phyloP scores from a whole-genome alignment of 2,113 vertebrate genomes.

The Spermophilus dauricus region DNA sequence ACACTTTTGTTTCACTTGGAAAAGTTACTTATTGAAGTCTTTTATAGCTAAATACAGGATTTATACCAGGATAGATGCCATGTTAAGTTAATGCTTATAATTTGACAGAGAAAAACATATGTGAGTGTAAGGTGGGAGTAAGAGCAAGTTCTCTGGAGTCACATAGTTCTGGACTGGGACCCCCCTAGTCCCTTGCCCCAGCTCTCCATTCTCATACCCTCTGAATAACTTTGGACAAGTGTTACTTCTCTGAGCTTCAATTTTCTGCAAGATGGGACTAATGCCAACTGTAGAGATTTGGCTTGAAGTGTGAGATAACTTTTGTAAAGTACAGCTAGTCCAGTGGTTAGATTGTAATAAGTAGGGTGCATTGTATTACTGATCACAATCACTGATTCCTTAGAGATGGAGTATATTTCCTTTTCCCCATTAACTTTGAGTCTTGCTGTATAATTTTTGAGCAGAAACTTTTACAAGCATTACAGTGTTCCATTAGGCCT shows the following conservation, averaged over 20 bases:
- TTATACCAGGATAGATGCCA: background rate
- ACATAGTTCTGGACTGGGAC: background rate
- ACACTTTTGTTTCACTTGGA: constrained; percentile 54
- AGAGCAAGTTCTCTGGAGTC: background rate
- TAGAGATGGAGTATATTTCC: background rate
- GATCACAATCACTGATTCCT: constrained; percentile 10
- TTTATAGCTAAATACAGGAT: constrained; percentile 8
- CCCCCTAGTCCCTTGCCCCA: background rate
- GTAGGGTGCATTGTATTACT: background rate
- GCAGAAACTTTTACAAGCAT: constrained; percentile 49
- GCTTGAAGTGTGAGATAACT: background rate
- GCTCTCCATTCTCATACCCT: background rate
- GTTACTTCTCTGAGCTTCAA: background rate
- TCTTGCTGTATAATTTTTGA: constrained; percentile 49
- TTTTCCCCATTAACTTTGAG: background rate
- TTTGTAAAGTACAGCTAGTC: background rate
- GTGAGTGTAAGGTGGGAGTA: background rate
- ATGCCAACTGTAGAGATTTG: background rate
- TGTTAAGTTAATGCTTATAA: constrained; percentile 57
- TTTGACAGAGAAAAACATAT: constrained; percentile 22
- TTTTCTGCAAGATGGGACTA: constrained; percentile 45
- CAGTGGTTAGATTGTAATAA: background rate
- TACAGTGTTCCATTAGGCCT: background rate
- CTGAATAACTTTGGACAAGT: constrained; percentile 13
- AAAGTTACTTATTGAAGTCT: constrained; percentile 54